These are phyloP conservation scores for Theodoxus fluviatilis DNA, from an alignment of 2,888 invertebrate species.

Conservation along the genomic window DNA sequence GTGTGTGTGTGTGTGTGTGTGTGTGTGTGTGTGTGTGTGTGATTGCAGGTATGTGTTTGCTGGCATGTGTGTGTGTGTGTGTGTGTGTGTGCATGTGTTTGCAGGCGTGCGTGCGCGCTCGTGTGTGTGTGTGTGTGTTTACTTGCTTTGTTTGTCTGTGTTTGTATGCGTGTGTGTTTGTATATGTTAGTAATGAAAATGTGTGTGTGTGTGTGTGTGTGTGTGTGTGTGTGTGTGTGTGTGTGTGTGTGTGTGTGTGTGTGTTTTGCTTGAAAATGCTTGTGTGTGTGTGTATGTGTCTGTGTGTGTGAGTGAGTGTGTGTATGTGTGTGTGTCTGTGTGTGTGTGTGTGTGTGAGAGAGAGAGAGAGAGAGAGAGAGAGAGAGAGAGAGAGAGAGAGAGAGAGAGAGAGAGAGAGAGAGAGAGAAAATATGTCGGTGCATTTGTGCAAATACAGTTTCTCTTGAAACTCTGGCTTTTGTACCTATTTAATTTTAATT, in stretches of 20 bases:
- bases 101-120: background rate
- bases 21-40: conserved; percentile 9
- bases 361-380: conserved; percentile 2
- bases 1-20: conserved; percentile 17
- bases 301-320: background rate
- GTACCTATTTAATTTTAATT: background rate
- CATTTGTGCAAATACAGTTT: too few species aligned
- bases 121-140: conserved; percentile 6
- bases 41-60: background rate
- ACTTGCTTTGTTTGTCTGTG: background rate
- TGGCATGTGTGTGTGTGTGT: conserved; percentile 1
- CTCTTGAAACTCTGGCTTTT: too few species aligned
- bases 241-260: background rate
- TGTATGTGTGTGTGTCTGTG: conserved; percentile 9
- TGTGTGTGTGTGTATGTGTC: background rate
- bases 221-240: conserved; percentile 12
- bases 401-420: too few species aligned
- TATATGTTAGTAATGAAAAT: background rate
- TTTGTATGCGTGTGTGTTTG: background rate
- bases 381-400: too few species aligned
- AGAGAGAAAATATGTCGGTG: too few species aligned
- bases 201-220: conserved; percentile 19
- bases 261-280: background rate
- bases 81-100: conserved; percentile 9
- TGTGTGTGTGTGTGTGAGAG: background rate